Evolutionary conservation across 35 echinoderm and acorn worm species (phyloP), one percentile per base, ranked within the genome.

Genomic region (Hemicentrotus pulcherrimus): DNA sequence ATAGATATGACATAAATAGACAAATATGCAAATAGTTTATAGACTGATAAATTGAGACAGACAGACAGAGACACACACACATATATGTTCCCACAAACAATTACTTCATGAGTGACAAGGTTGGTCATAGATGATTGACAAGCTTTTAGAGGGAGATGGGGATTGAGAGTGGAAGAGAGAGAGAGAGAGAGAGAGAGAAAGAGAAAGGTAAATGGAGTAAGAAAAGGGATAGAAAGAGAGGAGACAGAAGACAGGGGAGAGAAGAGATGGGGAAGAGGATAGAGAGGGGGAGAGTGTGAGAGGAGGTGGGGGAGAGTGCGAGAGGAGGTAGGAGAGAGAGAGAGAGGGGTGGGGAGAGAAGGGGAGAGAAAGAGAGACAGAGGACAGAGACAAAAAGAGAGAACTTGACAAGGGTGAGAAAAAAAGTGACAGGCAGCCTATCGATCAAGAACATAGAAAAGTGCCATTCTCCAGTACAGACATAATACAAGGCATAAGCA

Each of bases 1-100:
- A 19, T 10, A 45, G 19, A 90, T 30, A 90, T 3, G 33, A 90
- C 31, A 90, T 45, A 45, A 90, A 41, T 13, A 86, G 88, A 90
- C 12, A 90, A 18, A 90, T 41, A 90, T 35, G 46, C 16, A 90
- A 22, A 93, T 31, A 1, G 32, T n/a, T n/a, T n/a, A 18, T 47
- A 93, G 46, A 92, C 28, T 45, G 45, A 93, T 58, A 93, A 31
- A 93, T 31, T 7, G 6, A n/a, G 65, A n/a, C 46, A 90, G 32
- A 93, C 48, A 93, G 46, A 93, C 48, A 92, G 45, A 92, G 45
- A 92, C 48, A 92, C 0, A 92, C 48, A 92, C 2, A 92, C 48
- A 93, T 18, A 93, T 28, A 35, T 47, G 46, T 24, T 41, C n/a
- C 32, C 88, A 90, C 88, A 90, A 33, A 30, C 32, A 90, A 41